phyloP scores from a whole-genome alignment of 35 echinoderm and acorn worm genomes.

The Apostichopus californicus region DNA sequence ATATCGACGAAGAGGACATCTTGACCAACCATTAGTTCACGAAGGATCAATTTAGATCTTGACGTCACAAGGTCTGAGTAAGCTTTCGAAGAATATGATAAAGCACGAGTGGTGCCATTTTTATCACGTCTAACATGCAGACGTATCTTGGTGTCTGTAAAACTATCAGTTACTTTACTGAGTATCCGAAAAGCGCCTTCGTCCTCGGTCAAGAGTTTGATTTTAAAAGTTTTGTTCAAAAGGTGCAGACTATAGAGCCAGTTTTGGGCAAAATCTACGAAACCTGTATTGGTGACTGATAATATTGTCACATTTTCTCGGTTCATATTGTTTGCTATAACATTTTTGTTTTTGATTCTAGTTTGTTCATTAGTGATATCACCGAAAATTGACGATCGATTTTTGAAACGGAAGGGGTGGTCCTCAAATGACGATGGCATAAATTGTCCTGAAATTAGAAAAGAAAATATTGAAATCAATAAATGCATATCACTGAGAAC shows the following conservation, averaged over 20 bases:
- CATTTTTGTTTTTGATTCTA: too few species aligned
- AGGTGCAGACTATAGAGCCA: background rate
- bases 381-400: too few species aligned
- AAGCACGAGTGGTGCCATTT: background rate
- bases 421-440: background rate
- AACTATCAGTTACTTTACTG: background rate
- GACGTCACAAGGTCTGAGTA: conserved; percentile 1
- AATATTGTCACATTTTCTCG: conserved; percentile 3
- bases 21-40: background rate
- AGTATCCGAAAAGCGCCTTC: background rate
- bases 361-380: too few species aligned
- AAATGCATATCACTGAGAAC: too few species aligned
- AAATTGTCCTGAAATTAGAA: background rate
- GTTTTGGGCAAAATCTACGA: conserved; percentile 14
- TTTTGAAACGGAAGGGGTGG: too few species aligned
- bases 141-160: background rate
- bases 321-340: background rate
- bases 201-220: conserved; percentile 15
- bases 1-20: conserved; percentile 53
- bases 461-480: too few species aligned
- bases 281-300: conserved; percentile 5
- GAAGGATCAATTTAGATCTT: background rate
- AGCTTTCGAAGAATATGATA: background rate
- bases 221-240: background rate
- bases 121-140: background rate